phyloP scores from a whole-genome alignment of 92 coral and sea anemone species.

The Palythoa grandiflora region DNA sequence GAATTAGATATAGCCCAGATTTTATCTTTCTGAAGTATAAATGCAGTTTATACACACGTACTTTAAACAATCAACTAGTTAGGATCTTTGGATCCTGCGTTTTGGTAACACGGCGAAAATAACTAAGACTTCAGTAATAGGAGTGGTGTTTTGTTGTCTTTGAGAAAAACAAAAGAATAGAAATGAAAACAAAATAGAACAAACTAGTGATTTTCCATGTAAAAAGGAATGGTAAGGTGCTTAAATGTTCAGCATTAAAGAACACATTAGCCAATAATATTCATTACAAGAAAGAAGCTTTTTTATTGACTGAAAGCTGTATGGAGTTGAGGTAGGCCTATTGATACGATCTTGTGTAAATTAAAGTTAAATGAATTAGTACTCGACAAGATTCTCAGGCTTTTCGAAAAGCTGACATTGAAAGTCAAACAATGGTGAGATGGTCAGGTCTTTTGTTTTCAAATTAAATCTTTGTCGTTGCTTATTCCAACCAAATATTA shows the following conservation, averaged over 20 bases:
- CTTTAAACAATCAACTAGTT: background rate
- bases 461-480: conserved; percentile 13
- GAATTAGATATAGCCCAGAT: conserved; percentile 4
- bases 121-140: background rate
- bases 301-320: conserved; percentile 18
- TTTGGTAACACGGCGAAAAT: background rate
- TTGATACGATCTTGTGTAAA: conserved; percentile 51
- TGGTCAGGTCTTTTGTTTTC: conserved; percentile 17
- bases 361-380: conserved; percentile 41
- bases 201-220: conserved; percentile 10
- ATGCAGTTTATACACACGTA: conserved; percentile 18
- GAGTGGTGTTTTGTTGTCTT: conserved; percentile 27
- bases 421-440: conserved; percentile 34
- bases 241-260: background rate
- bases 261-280: background rate
- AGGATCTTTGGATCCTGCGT: background rate
- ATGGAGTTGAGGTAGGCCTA: conserved; percentile 4
- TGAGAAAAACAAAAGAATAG: conserved; percentile 39
- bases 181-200: conserved; percentile 50
- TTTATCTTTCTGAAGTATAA: conserved; percentile 32
- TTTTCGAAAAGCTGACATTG: conserved; percentile 40
- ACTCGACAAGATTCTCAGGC: conserved; percentile 46
- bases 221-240: background rate
- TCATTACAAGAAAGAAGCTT: background rate
- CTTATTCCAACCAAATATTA: conserved; percentile 26